Evolutionary conservation across 2,888 invertebrate species (phyloP).

Genomic region (Trypoxylon attenuatum): DNA sequence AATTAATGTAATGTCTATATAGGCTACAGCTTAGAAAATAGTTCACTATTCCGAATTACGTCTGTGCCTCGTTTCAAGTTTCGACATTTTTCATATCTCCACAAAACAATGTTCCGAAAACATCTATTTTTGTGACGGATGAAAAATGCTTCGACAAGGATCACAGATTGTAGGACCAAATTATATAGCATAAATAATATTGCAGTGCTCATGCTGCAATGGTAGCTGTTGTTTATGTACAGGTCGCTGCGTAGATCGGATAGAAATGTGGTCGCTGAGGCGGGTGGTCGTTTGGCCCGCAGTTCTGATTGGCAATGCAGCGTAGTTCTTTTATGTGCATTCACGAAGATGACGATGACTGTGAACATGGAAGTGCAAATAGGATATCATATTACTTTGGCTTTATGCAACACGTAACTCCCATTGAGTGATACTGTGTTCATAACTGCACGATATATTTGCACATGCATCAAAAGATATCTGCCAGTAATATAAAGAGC

Average conservation of each 20-base stretch:
- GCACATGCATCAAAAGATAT: slow-evolving; percentile 49
- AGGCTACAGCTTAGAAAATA: slow-evolving; percentile 27
- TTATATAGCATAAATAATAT: slow-evolving; percentile 51
- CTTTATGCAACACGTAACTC: slow-evolving; percentile 30
- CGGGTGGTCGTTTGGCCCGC: slow-evolving; percentile 71
- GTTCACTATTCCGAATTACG: slow-evolving; percentile 29
- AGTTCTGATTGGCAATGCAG: slow-evolving; percentile 72
- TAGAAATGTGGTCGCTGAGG: slow-evolving; percentile 72
- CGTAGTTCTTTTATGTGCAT: slow-evolving; percentile 73
- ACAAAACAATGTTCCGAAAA: slow-evolving; percentile 38
- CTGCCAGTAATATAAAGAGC: no score
- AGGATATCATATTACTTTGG: slow-evolving; percentile 56
- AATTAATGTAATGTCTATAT: slow-evolving; percentile 19
- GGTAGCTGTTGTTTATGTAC: slow-evolving; percentile 65
- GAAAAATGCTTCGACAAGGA: slow-evolving; percentile 49
- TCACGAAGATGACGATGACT: slow-evolving; percentile 74
- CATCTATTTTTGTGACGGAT: slow-evolving; percentile 44
- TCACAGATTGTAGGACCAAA: slow-evolving; percentile 46
- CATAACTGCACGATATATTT: slow-evolving; percentile 45
- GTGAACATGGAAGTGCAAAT: slow-evolving; percentile 73
- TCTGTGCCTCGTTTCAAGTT: slow-evolving; percentile 28
- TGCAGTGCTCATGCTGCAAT: slow-evolving; percentile 59
- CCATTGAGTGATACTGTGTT: slow-evolving; percentile 40
- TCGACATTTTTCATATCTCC: slow-evolving; percentile 33
- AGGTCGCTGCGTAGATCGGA: slow-evolving; percentile 73